Conservation (phyloP, 2,797 vertebrate genomes). For the Phyllotis vaccarum region DNA sequence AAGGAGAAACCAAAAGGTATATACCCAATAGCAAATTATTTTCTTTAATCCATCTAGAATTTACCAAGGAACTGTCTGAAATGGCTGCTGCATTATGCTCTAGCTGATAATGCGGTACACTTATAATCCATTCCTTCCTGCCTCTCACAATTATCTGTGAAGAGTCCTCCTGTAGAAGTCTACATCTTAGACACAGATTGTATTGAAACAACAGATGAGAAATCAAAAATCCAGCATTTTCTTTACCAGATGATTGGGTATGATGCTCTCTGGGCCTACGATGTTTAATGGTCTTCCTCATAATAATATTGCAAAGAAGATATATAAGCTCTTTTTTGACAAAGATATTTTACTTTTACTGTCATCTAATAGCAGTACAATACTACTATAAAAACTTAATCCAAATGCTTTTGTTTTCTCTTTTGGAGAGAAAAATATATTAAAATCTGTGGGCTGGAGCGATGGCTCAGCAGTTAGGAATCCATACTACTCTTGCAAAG, state of each 20-base stretch:
- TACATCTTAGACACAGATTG: neutral
- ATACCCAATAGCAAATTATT: neutral
- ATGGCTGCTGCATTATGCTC: neutral
- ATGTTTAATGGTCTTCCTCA: neutral
- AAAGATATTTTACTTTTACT: neutral
- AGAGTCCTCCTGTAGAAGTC: neutral
- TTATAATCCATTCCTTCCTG: neutral
- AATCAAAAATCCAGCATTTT: no score
- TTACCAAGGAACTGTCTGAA: neutral
- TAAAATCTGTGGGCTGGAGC: no score
- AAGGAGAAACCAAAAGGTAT: neutral
- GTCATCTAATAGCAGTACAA: neutral
- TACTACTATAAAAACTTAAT: neutral
- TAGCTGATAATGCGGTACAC: neutral
- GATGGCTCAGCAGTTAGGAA: no score
- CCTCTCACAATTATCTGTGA: neutral
- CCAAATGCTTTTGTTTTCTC: neutral
- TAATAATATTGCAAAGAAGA: neutral
- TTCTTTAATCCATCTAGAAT: neutral
- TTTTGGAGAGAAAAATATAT: neutral
- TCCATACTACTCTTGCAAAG: neutral
- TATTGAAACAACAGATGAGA: neutral
- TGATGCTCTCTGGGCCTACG: neutral
- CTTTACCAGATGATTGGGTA: neutral
- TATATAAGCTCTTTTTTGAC: neutral